Conservation (phyloP, 2,797 vertebrate genomes). For the Diceros bicornis region DNA sequence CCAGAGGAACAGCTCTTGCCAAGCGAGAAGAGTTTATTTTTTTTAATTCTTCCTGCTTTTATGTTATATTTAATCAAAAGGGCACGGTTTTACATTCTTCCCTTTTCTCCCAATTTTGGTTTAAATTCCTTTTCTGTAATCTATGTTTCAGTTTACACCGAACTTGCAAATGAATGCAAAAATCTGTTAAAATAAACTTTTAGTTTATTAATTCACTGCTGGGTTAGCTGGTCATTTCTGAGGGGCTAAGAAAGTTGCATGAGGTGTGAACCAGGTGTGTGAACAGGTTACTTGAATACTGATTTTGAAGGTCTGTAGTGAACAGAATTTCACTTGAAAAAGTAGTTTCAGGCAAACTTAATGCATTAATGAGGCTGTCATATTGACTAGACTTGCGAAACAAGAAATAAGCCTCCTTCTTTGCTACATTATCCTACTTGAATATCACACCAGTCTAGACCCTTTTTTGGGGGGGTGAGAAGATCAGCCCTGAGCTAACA, state of each 20-base stretch:
- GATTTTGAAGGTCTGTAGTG: conserved; percentile 30
- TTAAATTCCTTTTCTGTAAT: conserved; percentile 62
- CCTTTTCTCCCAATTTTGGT: background rate
- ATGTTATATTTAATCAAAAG: conserved; percentile 43
- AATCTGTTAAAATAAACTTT: conserved; percentile 54
- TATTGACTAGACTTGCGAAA: conserved; percentile 50
- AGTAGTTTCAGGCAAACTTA: conserved; percentile 11
- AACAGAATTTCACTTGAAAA: conserved; percentile 45
- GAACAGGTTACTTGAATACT: background rate
- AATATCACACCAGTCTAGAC: conserved; percentile 54
- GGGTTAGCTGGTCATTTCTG: conserved; percentile 18
- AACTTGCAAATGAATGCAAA: conserved; percentile 74
- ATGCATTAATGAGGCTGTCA: conserved; percentile 8
- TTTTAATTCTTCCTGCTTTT: background rate
- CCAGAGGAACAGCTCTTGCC: background rate
- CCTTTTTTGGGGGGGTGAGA: background rate
- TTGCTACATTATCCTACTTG: conserved; percentile 6
- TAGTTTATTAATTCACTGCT: conserved; percentile 49
- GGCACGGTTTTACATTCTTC: background rate
- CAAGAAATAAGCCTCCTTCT: conserved; percentile 13
- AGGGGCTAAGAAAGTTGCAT: background rate
- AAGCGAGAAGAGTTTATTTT: background rate
- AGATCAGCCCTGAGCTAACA: too few relatives aligned
- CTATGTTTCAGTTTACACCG: conserved; percentile 68
- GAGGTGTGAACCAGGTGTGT: conserved; percentile 22